A percentile compares a stretch with the other conserved stretches of the same genome.
Conservation (phyloP, 1,140 invertebrate species). For the Diplogasteroides magnus region DNA sequence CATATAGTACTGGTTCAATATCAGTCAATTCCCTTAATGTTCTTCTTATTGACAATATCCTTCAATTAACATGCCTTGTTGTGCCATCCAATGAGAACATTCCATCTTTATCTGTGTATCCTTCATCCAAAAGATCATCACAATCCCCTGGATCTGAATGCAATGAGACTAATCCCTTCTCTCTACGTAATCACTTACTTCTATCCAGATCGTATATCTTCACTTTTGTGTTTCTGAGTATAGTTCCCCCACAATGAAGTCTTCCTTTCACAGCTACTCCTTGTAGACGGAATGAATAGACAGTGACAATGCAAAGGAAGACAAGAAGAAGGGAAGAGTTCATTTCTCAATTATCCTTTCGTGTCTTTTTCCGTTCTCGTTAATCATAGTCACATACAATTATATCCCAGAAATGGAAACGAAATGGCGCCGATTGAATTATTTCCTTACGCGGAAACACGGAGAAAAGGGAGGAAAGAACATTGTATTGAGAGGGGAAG, state of each 20-base stretch:
- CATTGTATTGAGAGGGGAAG: too few species aligned
- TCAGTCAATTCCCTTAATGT: conserved; percentile 43
- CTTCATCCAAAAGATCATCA: conserved; percentile 35
- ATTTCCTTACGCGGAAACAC: too few species aligned
- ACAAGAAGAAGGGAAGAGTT: too few species aligned
- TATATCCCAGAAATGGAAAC: too few species aligned
- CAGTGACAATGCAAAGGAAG: too few species aligned
- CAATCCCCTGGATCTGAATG: conserved; percentile 32
- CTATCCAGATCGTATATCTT: conserved; percentile 35
- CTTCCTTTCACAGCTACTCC: conserved; percentile 31
- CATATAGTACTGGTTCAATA: conserved; percentile 48
- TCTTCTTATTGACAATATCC: background rate
- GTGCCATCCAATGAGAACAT: conserved; percentile 40
- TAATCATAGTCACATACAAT: too few species aligned
- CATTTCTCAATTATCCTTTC: too few species aligned
- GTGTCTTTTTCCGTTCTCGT: too few species aligned
- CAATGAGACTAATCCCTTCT: background rate
- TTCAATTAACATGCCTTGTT: conserved; percentile 14
- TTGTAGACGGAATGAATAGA: conserved; percentile 32
- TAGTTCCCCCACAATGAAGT: conserved; percentile 21
- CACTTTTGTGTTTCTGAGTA: conserved; percentile 31
- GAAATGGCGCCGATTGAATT: too few species aligned
- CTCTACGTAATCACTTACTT: conserved; percentile 5
- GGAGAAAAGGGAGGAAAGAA: too few species aligned
- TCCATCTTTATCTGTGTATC: conserved; percentile 34